Base-by-base conservation (phyloP, 2,797 vertebrate genomes). In the Numenius phaeopus region DNA sequence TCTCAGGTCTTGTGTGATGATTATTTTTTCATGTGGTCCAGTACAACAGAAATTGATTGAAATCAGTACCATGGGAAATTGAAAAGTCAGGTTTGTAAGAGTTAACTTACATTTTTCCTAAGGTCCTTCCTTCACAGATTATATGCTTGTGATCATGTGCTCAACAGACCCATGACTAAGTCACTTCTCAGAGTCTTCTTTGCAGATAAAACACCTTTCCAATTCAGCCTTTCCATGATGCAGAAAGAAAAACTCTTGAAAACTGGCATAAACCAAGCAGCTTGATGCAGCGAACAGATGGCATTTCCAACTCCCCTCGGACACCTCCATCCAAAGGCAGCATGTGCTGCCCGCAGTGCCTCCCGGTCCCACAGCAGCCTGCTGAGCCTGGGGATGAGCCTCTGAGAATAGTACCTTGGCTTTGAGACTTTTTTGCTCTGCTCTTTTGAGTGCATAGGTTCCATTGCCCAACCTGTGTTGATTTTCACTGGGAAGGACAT, bases 381-480 rank as follows among this genome's bases (percentile, higher is more conserved):
- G 29, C 55, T 1, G 1, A 90, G 59, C 49, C 40, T 4, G 1
- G n/a, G 59, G 30, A 57, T 1, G 1, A 11, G 1, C 23, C 29
- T 16, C 44, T 59, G 79, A 17, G 26, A 59, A 59, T 7, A 27
- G 3, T 0, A 21, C 23, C 4, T 8, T 27, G 44, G 30, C 69
- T 13, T 2, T 59, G 42, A 23, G 14, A 26, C 6, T 4, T 62
- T 8, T 29, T 32, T 42, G 13, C 30, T 44, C 82, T 52, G 67
- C 26, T 52, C 49, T 86, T 34, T 1, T 0, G 0, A 47, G 24
- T 0, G 17, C 32, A 14, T 14, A 26, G 5, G 2, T 59, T 42
- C 75, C 47, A 40, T 4, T 9, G 0, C 49, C 37, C 64, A 26
- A 3, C 16, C 81, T 27, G 61, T 54, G 50, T 1, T 16, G 37